Evolutionary conservation across 2,113 vertebrate genomes (phyloP), one percentile per base, ranked within the genome.

Genomic region (Ageneiosus marmoratus): DNA sequence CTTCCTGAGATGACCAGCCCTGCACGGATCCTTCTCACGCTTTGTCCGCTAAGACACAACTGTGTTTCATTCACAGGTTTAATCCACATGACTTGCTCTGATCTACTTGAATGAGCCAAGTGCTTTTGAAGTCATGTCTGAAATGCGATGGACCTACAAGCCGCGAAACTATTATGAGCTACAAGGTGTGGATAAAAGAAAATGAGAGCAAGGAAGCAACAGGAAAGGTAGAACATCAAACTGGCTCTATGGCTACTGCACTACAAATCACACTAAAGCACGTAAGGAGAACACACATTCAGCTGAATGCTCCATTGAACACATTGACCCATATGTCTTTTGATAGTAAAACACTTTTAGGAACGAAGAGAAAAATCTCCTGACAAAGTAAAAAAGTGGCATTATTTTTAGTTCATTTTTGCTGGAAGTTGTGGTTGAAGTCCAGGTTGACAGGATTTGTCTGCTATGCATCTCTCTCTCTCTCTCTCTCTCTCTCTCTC

Each of bases 271-370:
- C 46, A 53, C 37, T 41, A n/a, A 48, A 16, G 56, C 51, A 10
- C 34, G 7, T 46, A 83, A 24, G 16, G 34, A 70, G 51, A 58
- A 10, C 34, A 32, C 18, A 22, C 22, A 70, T 22, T 29, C 5
- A 12, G 41, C 56, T 24, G 29, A 65, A 65, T 27, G 48, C 46
- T 76, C 51, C 69, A 76, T 77, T 50, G 70, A 8, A 58, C 50
- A 78, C 55, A 46, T 10, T 83, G 82, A 69, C 60, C 74, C 4
- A 12, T 24, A 48, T 16, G 27, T 22, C 22, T 3, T 69, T 83
- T 73, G 32, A 69, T 7, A 67, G 50, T 55, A 48, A 78, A 70
- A n/a, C 15, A 24, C 6, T 16, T 48, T 46, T 46, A 70, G 29
- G 11, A 37, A 32, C 29, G n/a, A 77, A 56, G 29, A 34, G 32